A percentile compares a stretch with the other conserved stretches of the same genome.
These are phyloP conservation scores for Opisthocomus hoazin DNA, from an alignment of 2,113 vertebrate genomes.

Conservation along the genomic window DNA sequence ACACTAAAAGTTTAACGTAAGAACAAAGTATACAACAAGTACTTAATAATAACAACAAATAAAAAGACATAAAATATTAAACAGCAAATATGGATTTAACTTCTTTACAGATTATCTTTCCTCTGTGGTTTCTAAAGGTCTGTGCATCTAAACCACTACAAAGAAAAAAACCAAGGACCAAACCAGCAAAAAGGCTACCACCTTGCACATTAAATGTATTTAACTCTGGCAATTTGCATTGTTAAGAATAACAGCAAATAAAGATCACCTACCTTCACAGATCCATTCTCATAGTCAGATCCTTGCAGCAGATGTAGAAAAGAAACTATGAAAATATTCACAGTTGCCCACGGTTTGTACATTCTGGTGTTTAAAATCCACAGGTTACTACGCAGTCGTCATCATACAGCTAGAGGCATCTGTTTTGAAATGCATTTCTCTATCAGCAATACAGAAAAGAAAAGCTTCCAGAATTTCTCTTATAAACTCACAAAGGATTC, in stretches of 20 bases:
- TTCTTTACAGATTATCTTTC: neutral
- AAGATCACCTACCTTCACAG: constrained; percentile 71
- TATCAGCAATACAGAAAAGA: constrained; percentile 21
- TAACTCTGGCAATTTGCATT: neutral
- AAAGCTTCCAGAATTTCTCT: constrained; percentile 35
- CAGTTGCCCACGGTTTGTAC: constrained; percentile 71
- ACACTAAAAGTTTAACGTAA: neutral
- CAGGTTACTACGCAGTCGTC: constrained; percentile 56
- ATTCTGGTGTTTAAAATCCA: constrained; percentile 71
- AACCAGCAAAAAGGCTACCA: neutral
- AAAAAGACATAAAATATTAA: neutral
- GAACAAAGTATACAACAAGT: neutral
- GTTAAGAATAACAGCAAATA: neutral
- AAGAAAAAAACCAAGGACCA: neutral
- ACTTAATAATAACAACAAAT: neutral
- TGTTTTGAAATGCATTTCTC: constrained; percentile 71
- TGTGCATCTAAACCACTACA: neutral
- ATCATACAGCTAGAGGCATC: constrained; percentile 47
- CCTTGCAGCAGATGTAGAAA: constrained; percentile 72
- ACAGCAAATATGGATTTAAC: neutral
- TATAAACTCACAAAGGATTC: constrained; percentile 34
- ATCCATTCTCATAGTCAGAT: constrained; percentile 67
- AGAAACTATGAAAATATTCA: constrained; percentile 75
- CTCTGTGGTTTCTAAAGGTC: neutral
- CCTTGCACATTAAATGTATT: neutral